Evolutionary conservation across 2,113 vertebrate genomes (phyloP), one percentile per base, ranked within the genome.

Genomic region (Danio rerio): DNA sequence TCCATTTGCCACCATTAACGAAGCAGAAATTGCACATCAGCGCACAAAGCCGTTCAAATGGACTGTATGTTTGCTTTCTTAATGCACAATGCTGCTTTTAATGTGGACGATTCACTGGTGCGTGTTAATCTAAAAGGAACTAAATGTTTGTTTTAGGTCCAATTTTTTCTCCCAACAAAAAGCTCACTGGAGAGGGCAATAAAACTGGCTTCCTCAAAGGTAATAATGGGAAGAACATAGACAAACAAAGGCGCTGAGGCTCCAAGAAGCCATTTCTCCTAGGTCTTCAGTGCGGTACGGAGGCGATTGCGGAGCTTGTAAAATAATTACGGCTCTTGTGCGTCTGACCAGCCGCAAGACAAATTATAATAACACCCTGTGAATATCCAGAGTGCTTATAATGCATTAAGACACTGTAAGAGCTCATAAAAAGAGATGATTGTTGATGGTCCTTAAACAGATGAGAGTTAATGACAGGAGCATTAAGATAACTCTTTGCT

Each of bases 311-410:
- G 20, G 13, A 21, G 71, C 71, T 74, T 58, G 71, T 74, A 43
- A 74, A 56, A 74, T 58, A 56, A 74, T 74, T 74, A 74, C 53
- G 53, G 52, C 71, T 56, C 47, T 71, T 71, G 20, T 71, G 69
- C 49, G 7, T 53, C 69, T 71, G 49, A 71, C 69, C 69, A 42
- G 49, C 18, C 69, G 3, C 50, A 74, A 40, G 71, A 58, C 53
- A 56, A 74, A 58, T 74, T 55, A 74, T 74, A 74, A 74, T 56
- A 74, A 74, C 71, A 74, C 50, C 71, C 71, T 58, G 52, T 42
- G 71, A 58, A 74, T 71, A 74, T 58, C 53, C 71, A 58, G 49
- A 72, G 49, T 71, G 71, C 71, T 43, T 74, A 74, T 42, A 74
- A 74, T 71, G 31, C 52, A 74, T 58, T 18, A 74, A 56, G 52